phyloP scores from a whole-genome alignment of 2,797 vertebrate genomes.

The Pseudomugil tenellus region DNA sequence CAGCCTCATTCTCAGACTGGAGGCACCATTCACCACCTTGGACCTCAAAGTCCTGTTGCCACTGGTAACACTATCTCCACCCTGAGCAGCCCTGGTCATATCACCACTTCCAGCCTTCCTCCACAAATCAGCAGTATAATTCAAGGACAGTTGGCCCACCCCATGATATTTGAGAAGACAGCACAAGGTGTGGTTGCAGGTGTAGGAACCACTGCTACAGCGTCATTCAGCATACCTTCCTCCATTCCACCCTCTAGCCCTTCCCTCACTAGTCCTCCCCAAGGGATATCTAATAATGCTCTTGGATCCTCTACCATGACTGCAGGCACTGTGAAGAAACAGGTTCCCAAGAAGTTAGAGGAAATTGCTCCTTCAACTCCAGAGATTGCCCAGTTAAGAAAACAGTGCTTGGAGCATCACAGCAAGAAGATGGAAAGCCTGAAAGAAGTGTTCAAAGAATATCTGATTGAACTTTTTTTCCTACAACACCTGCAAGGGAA shows the following conservation, averaged over 20 bases:
- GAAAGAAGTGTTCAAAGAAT: conserved; percentile 94
- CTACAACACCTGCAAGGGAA: conserved; percentile 98
- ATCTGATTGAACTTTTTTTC: conserved; percentile 95
- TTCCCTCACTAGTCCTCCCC: conserved; percentile 85
- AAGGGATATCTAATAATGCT: conserved; percentile 85
- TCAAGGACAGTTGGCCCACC: conserved; percentile 92
- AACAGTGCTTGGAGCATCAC: conserved; percentile 94
- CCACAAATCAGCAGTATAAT: conserved; percentile 99
- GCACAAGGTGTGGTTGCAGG: conserved; percentile 85
- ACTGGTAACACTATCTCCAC: conserved; percentile 84
- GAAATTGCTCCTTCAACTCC: conserved; percentile 93
- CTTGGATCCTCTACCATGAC: conserved; percentile 80
- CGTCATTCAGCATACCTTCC: conserved; percentile 88
- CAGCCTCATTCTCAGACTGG: conserved; percentile 95
- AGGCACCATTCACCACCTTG: conserved; percentile 95
- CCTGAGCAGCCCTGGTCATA: conserved; percentile 90
- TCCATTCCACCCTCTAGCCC: conserved; percentile 91
- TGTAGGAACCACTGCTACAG: conserved; percentile 80
- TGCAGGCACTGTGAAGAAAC: conserved; percentile 84
- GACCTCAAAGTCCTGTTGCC: conserved; percentile 93
- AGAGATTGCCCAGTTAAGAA: conserved; percentile 93
- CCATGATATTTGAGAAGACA: conserved; percentile 90
- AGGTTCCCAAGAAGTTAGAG: conserved; percentile 89
- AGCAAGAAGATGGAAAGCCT: conserved; percentile 91
- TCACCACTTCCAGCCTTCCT: conserved; percentile 93